Evolutionary conservation across 2,113 vertebrate genomes (phyloP).

Genomic region (Castor canadensis): DNA sequence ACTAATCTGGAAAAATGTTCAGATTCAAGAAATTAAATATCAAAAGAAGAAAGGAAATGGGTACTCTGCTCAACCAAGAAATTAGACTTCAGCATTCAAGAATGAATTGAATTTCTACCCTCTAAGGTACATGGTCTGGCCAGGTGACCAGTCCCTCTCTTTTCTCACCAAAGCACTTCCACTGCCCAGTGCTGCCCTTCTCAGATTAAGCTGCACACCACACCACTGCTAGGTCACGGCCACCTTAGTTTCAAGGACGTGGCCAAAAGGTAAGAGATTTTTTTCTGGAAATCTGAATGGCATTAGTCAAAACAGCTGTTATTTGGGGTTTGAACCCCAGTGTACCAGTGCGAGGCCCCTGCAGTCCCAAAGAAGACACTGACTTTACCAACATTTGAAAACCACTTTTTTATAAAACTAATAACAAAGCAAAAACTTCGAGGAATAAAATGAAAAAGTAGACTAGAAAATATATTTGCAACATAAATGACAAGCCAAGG

Average conservation of each 20-base stretch:
- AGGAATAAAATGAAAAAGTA: neutral
- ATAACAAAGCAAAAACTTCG: neutral
- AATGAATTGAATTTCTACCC: no score
- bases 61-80: neutral
- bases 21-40: neutral
- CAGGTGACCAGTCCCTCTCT: neutral
- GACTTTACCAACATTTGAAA: neutral
- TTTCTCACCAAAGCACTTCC: neutral
- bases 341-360: neutral
- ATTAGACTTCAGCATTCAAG: neutral
- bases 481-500: neutral
- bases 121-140: neutral
- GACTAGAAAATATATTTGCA: neutral
- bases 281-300: neutral
- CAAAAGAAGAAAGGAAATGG: neutral
- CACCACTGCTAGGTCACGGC: fast-evolving
- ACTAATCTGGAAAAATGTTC: neutral
- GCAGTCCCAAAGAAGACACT: neutral
- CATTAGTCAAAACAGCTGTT: neutral
- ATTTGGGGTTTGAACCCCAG: no score
- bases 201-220: fast-evolving
- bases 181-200: neutral
- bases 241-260: fast-evolving
- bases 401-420: neutral
- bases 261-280: neutral